Evolutionary conservation across 2,888 invertebrate species (phyloP), one percentile per base, ranked within the genome.

Genomic region (Chalcis sispes): DNA sequence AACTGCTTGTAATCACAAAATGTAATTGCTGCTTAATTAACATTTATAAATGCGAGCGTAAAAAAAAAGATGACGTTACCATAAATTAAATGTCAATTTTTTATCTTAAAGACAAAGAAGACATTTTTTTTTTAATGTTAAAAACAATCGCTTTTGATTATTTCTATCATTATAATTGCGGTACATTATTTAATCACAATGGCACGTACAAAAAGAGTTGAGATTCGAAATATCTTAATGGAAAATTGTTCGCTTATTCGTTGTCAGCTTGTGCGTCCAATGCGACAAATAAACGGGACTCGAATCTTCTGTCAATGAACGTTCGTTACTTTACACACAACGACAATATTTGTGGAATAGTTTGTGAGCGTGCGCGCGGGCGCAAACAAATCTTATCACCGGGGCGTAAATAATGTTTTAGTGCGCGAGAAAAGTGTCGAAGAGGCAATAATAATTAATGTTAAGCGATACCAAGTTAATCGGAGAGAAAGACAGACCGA

Each of bases 371-470:
- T 36, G 40, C 65, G 56, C 18, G 18, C 69, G 20, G 10, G 29
- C 13, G 23, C 52, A n/a, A 3, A n/a, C 52, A 13, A 52, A 62
- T 65, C 64, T 77, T 77, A 77, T 77, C 48, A 2, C 27, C 15
- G 10, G 20, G 32, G 20, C 77, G 80, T 80, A 81, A 81, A 82
- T 81, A 81, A 81, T 81, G 81, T 83, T 83, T 80, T 79, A 79
- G 77, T 79, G 79, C 74, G 66, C 73, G 72, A 81, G 81, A 84
- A 84, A 84, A 87, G 87, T 87, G 87, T 87, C 86, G 85, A 85
- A 82, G 82, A 86, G 83, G 87, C 88, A 88, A 87, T 87, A 88
- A 88, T 88, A 87, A 88, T 88, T 87, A 88, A 88, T 87, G 87
- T 85, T 83, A 75, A 81, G 81, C 82, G 87, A 87, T 87, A 86